Conservation (phyloP, 2,113 vertebrate species). For the Notarius lentiginosus region DNA sequence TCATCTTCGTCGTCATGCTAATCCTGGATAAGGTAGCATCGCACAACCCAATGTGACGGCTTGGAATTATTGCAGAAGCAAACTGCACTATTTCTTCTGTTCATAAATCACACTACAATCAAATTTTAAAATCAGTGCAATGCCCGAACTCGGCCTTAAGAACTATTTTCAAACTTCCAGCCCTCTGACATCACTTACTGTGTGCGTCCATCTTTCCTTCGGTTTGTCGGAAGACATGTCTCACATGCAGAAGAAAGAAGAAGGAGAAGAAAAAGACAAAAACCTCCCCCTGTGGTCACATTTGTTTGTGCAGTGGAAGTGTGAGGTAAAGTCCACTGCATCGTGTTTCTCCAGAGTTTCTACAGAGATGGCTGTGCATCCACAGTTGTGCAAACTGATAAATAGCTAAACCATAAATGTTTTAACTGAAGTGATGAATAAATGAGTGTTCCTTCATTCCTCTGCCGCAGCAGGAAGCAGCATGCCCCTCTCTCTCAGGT, state of each 20-base stretch:
- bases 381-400: constrained; percentile 23
- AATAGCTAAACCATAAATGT: constrained; percentile 23
- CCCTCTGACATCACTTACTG: constrained; percentile 40
- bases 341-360: not conserved
- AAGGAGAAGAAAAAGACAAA: not conserved
- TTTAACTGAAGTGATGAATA: constrained; percentile 13
- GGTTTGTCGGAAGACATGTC: constrained; percentile 38
- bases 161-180: constrained; percentile 12
- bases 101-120: constrained; percentile 32
- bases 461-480: constrained; percentile 74
- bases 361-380: not conserved
- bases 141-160: constrained; percentile 19
- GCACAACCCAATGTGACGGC: constrained; percentile 14
- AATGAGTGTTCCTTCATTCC: constrained; percentile 47
- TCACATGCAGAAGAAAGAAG: not conserved
- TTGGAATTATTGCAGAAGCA: constrained; percentile 16
- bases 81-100: constrained; percentile 27
- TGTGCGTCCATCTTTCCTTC: constrained; percentile 37
- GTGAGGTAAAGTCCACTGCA: constrained; percentile 31
- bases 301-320: constrained; percentile 30
- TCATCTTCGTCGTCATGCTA: constrained; percentile 2
- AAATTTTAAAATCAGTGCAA: constrained; percentile 59
- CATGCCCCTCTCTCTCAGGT: constrained; percentile 83
- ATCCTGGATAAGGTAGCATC: constrained; percentile 4
- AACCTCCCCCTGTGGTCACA: constrained; percentile 19